Evolutionary conservation across 2,888 invertebrate genomes (phyloP).

Genomic region (Sycophila texana): DNA sequence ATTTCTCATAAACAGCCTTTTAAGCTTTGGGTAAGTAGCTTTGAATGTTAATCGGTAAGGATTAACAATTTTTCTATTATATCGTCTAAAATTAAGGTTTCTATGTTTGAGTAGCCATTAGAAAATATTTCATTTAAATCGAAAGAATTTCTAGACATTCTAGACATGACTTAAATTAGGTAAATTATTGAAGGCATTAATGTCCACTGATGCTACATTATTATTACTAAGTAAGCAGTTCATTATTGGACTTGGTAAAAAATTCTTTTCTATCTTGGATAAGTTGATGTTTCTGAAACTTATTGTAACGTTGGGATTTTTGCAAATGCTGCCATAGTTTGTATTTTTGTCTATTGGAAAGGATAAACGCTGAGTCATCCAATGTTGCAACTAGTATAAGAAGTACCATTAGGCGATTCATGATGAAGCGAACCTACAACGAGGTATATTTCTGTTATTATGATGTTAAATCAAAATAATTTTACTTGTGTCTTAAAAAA

Average conservation of each 20-base stretch:
- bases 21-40: slow-evolving; percentile 9
- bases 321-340: neutral
- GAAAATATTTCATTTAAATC: slow-evolving; percentile 9
- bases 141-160: slow-evolving; percentile 4
- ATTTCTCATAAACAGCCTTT: slow-evolving; percentile 17
- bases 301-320: slow-evolving; percentile 8
- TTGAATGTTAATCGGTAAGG: neutral
- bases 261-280: neutral
- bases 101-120: neutral
- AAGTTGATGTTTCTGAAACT: slow-evolving; percentile 22
- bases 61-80: neutral
- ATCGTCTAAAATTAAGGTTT: slow-evolving; percentile 34
- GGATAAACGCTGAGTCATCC: too few relatives aligned
- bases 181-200: slow-evolving; percentile 27
- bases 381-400: too few relatives aligned
- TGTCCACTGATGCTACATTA: neutral
- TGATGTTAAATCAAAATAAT: too few relatives aligned
- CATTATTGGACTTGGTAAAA: slow-evolving; percentile 29
- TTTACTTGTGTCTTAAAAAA: too few relatives aligned
- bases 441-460: too few relatives aligned
- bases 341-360: slow-evolving; percentile 6
- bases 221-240: slow-evolving; percentile 19
- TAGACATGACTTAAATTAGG: slow-evolving; percentile 44
- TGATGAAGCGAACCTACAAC: too few relatives aligned
- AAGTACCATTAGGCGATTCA: too few relatives aligned